A percentile compares a stretch with the other conserved stretches of the same genome.
Conservation (phyloP, 2,888 invertebrate species). For the Andrena flavipes region DNA sequence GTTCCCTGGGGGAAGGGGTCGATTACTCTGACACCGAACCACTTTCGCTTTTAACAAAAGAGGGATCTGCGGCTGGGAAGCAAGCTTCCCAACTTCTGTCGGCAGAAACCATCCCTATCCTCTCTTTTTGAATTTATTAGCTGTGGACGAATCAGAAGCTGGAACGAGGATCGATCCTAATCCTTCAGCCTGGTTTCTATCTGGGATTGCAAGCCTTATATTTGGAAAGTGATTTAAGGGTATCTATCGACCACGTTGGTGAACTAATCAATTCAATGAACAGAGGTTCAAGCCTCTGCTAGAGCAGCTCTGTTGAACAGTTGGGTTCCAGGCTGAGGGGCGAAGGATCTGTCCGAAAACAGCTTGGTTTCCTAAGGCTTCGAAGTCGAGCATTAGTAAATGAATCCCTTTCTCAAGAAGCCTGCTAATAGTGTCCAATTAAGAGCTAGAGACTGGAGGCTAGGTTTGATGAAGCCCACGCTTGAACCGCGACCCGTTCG, state of each 20-base stretch:
- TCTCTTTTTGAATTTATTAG: not conserved
- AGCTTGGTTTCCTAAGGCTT: not conserved
- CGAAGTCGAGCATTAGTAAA: not conserved
- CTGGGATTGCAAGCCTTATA: not conserved
- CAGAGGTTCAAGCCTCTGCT: too few species aligned
- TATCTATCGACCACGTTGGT: too few species aligned
- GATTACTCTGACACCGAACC: not conserved
- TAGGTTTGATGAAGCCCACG: constrained; percentile 61
- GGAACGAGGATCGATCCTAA: not conserved
- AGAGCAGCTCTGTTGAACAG: not conserved
- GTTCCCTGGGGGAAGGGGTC: not conserved
- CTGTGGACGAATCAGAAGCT: not conserved
- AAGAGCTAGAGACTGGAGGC: constrained; percentile 32
- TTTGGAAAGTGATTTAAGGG: too few species aligned
- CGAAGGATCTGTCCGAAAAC: not conserved
- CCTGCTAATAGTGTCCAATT: constrained; percentile 55
- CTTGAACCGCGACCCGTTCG: constrained; percentile 40
- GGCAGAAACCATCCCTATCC: not conserved
- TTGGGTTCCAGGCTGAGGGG: not conserved
- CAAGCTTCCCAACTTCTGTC: not conserved
- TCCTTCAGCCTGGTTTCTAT: not conserved
- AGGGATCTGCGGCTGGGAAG: too few species aligned
- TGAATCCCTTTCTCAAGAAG: not conserved
- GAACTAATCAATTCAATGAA: too few species aligned
- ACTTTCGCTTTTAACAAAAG: not conserved